phyloP scores from a whole-genome alignment of 2,113 vertebrate species.

The Ivindomyrus marchei region DNA sequence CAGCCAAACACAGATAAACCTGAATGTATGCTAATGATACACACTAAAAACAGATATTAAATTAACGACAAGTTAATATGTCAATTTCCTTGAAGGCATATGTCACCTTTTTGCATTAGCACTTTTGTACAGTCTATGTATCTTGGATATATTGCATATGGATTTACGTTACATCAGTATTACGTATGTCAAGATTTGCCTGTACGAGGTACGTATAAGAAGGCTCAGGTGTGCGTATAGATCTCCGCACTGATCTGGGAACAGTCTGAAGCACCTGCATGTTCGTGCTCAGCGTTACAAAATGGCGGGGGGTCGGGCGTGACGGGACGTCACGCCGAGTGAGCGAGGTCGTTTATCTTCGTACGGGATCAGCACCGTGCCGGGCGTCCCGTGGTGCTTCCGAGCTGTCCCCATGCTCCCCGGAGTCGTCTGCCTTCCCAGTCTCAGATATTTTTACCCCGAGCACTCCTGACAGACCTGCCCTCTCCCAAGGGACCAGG shows the following conservation, averaged over 20 bases:
- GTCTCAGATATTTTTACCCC: background rate
- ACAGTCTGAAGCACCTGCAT: background rate
- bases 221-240: background rate
- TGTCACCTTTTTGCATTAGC: background rate
- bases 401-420: background rate
- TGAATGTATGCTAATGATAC: background rate
- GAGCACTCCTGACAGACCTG: background rate
- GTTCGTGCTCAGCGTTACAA: background rate
- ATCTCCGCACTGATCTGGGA: background rate
- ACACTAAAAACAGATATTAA: background rate
- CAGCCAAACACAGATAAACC: background rate
- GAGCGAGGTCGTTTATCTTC: background rate
- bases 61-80: background rate
- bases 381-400: background rate
- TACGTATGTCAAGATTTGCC: background rate
- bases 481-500: background rate
- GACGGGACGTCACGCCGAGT: background rate
- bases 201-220: background rate
- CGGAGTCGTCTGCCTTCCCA: background rate
- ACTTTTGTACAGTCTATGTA: background rate
- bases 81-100: background rate
- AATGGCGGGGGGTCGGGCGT: background rate
- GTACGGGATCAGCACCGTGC: background rate
- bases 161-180: background rate
- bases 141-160: background rate